Evolutionary conservation across 2,113 vertebrate species (phyloP), one percentile per base, ranked within the genome.

Genomic region (Galemys pyrenaicus): DNA sequence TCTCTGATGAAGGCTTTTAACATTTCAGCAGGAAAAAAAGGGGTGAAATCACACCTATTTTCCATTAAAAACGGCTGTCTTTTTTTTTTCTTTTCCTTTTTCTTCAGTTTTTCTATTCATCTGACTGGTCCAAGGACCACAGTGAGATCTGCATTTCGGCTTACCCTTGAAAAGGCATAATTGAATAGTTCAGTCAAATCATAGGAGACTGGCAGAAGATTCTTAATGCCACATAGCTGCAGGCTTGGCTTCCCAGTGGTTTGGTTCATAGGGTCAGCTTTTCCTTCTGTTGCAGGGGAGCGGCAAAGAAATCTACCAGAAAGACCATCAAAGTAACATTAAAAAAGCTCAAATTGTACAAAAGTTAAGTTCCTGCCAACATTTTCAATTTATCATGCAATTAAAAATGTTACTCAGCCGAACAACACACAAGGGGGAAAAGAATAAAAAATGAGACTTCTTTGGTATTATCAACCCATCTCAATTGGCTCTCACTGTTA

Each of bases 381-480:
- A 37, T 97, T 97, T 94, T 90, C 80, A 93, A 86, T 95, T 88
- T 51, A 81, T 96, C 78, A 90, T 95, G 90, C 94, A 91, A 96
- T 98, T 98, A 98, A 96, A 98, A 98, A 96, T 97, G 77, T 95
- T 95, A 71, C 77, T 80, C 73, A 96, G 60, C 12, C 80, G 74
- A 93, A 68, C 28, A 87, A 70, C 75, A 58, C 51, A 41, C 46
- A 58, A 73, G 56, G 37, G 83, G 56, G 19, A 60, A 44, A 60
- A 32, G 68, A 64, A 94, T 13, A 7, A 62, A 95, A 95, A 96
- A 97, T 96, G 94, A 96, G 94, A 95, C 97, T 19, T 91, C 75
- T 92, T 96, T 96, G 97, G 97, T 98, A 89, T 94, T 97, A 96
- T 98, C 97, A 97, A 92, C 95, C 95, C 93, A 95, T 96, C 94